Base-by-base conservation (phyloP, 2,888 invertebrate genomes). In the Lithophane leautieri region DNA sequence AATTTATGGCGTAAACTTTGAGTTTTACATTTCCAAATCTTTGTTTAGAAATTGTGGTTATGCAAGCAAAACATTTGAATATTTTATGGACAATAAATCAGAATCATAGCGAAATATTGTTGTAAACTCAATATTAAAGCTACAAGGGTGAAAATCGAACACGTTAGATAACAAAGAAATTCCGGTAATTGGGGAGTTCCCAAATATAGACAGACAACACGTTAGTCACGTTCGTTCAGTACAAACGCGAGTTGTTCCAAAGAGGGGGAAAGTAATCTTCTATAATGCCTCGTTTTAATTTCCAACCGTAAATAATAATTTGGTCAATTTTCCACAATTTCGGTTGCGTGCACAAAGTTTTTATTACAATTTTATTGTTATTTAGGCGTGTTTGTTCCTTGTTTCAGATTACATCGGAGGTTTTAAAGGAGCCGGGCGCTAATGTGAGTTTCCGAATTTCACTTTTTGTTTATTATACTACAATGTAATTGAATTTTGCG, bases 311-410 rank as follows among this genome's bases (percentile, higher is more conserved):
- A 96, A 96, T 96, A 96, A 96, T 94, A 95, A 96, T 96, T 96
- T 96, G 95, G 96, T 96, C 95, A 95, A 96, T 95, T 95, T 95
- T 94, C 95, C 94, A 95, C 94, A 95, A 95, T 95, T 96, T 94
- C 90, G 94, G 96, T 96, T 94, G 96, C 96, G 96, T 96, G 96
- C 90, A 92, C 94, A 94, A 96, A 96, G 95, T 96, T 96, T 96
- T 95, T 95, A 96, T 96, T 96, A 94, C 93, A 95, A 95, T 96
- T 96, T 96, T 95, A 96, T 96, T 96, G 96, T 96, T 96, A 96
- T 96, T 96, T 96, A 96, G 95, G 94, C 95, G 95, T 96, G 96
- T 96, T 96, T 96, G 96, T 96, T 96, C 93, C 95, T 96, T 96
- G 96, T 96, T 96, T 94, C 94, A 96, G 96, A 96, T 96, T 96